Base-by-base conservation (phyloP, 1,140 invertebrate species). In the Diploscapter pachys region DNA sequence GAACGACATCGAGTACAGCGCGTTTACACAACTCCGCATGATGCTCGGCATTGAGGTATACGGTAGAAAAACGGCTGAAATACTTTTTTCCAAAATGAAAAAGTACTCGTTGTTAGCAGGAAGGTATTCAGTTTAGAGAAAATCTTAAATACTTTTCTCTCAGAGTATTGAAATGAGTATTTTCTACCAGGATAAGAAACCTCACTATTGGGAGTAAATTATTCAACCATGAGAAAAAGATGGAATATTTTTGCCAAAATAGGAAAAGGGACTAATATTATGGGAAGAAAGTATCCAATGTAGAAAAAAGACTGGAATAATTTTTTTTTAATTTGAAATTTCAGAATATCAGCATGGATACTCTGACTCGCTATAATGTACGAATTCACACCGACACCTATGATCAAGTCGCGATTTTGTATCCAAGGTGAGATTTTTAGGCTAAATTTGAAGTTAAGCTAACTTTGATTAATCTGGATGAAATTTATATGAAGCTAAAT, bases 381-480 rank as follows among this genome's bases (percentile, higher is more conserved):
- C 65, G 79, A 53, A 84, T 81, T 5, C 84, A 84, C 61, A 80
- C 85, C 51, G 84, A 84, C 63, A 75, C 63, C 63, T 85, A 82
- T 72, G 82, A 86, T 64, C 83, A 84, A 49, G 72, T 79, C 9
- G 82, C 82, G 1, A 69, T 84, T 59, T 77, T 79, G 55, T 86
- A 85, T 73, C 82, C 82, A 49, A 78, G 82, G 31, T 65, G 50
- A 48, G 63, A 2, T 48, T 8, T 31, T 65, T 65, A 9, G 9
- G 9, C 9, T 9, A 48, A 11, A 48, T 65, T 31, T 31, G 31
- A 31, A 31, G 31, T 31, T 31, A 31, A 31, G 31, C 31, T 31
- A 31, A 31, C 31, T 31, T 31, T 31, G 31, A 31, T 31, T 31
- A 31, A 31, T 31, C 1, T 31, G 31, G 31, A 31, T 31, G 31